Base-by-base conservation (phyloP, 2,888 invertebrate species). In the Drosophila kuntzei region DNA sequence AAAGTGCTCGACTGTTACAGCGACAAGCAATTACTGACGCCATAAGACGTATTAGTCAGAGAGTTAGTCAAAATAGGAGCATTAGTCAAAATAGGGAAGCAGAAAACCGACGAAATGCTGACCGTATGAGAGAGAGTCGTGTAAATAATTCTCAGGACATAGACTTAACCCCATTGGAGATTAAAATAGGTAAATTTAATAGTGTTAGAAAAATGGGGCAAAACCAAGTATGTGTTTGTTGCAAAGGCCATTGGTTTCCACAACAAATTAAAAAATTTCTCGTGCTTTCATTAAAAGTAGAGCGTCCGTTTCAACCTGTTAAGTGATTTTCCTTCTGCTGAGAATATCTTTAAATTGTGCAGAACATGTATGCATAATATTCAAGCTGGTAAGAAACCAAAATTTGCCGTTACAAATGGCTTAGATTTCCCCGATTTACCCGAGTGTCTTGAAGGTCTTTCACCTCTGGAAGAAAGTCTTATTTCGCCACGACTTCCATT, bases 171-270 rank as follows among this genome's bases (percentile, higher is more conserved):
- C 6, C 5, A n/a, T 34, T n/a, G 14, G n/a, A n/a, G 6, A 49
- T 41, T 49, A 43, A 25, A 54, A 43, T n/a, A n/a, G n/a, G n/a
- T n/a, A n/a, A n/a, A n/a, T n/a, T n/a, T n/a, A n/a, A n/a, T n/a
- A n/a, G n/a, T 18, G 6, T 32, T 54, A n/a, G n/a, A 8, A 54
- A 54, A n/a, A n/a, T n/a, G 36, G 50, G 50, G 9, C 50, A 36
- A 8, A 36, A 37, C 37, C 34, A 37, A n/a, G 8, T 36, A n/a
- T 50, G 50, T 6, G 3, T 36, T 50, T 50, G 36, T 5, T 50
- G 22, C 18, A 43, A 43, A 12, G 43, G 43, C 12, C 4, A 8
- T 7, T 27, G 27, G 27, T 27, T 27, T 27, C 27, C 27, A 2
- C 27, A 12, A 3, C 32, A 32, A 32, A 3, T 32, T 12, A 12